Evolutionary conservation across 2,888 invertebrate species (phyloP), one percentile per base, ranked within the genome.

Genomic region (Dryobota labecula): DNA sequence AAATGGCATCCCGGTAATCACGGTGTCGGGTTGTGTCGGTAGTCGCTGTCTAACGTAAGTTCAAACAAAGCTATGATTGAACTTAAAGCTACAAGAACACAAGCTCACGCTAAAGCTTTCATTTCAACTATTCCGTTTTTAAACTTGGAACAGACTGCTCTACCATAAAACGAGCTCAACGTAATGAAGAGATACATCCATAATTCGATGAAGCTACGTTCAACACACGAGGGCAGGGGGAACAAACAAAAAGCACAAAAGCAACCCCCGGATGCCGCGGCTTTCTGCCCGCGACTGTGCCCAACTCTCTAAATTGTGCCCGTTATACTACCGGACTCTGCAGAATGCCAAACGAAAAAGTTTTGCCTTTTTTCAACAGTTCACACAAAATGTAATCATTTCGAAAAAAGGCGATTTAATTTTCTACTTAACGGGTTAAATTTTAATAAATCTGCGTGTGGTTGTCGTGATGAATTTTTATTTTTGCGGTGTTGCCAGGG

Each of bases 211-310:
- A 63, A 70, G 75, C 71, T 58, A 53, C 57, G 56, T 68, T 67
- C 58, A 61, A 45, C 41, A 41, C 33, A 47, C 27, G 72, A 36
- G 57, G 60, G 27, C 30, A 45, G 47, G 54, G 51, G 70, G 49
- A 54, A 64, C 61, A 84, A 85, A 85, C 82, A 85, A 78, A 83
- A 83, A 85, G 58, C 65, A 76, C 73, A 85, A 85, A 84, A 70
- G 72, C 70, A 45, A 33, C n/a, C 54, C 68, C 86, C 86, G 84
- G 84, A 84, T 84, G 78, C 84, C 86, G 84, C 76, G 78, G 84
- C 81, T 81, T 73, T 80, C 68, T 74, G 76, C 24, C 67, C 75
- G 51, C 74, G 30, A 49, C 38, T 75, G 64, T 53, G 65, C 71
- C 61, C 80, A 65, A 70, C 80, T 83, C 80, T 68, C 75, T 78